Evolutionary conservation across 2,888 invertebrate genomes (phyloP).

Genomic region (Balanococcus diminutus): DNA sequence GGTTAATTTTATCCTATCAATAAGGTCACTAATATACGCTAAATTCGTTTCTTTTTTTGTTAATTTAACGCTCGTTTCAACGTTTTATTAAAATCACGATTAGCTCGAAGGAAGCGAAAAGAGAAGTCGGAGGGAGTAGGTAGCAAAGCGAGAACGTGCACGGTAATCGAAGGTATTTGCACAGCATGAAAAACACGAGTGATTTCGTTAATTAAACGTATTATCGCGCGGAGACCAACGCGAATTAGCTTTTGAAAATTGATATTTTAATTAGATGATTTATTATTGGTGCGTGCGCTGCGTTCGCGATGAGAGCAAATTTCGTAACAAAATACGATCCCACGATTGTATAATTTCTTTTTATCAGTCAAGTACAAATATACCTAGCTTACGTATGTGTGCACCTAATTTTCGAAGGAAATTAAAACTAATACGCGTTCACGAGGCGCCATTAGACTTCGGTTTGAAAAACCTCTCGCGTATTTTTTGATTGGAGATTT

Average conservation of each 20-base stretch:
- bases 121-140: background rate
- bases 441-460: background rate
- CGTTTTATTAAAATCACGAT: constrained; percentile 16
- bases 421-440: background rate
- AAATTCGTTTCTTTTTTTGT: background rate
- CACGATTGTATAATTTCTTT: background rate
- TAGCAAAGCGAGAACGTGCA: background rate
- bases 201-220: constrained; percentile 40
- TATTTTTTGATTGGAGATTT: background rate
- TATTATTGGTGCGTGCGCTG: background rate
- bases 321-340: background rate
- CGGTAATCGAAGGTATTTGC: constrained; percentile 16
- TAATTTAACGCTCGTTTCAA: constrained; percentile 14
- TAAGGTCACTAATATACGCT: background rate
- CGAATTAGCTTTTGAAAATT: constrained; percentile 37
- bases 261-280: constrained; percentile 33
- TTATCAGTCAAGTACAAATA: background rate
- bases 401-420: background rate
- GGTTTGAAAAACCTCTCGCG: background rate
- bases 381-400: no score
- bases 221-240: constrained; percentile 29
- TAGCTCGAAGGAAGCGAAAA: background rate
- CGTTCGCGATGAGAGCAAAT: background rate
- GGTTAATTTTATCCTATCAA: background rate
- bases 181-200: constrained; percentile 37